Conservation (phyloP, 2,888 invertebrate species). For the Hetaerina titia region DNA sequence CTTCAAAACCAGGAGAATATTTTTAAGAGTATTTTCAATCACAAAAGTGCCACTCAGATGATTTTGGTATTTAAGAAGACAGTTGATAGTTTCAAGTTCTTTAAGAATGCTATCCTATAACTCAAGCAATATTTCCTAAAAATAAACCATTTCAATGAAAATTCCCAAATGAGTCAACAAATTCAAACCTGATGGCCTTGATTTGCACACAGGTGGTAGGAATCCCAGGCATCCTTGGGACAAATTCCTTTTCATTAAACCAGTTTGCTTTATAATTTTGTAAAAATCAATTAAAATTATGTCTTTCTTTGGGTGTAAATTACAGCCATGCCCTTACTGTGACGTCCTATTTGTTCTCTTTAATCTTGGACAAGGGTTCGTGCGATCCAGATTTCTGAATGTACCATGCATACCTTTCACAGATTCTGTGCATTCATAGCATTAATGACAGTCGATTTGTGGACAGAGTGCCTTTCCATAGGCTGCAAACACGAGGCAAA, state of each 20-base stretch:
- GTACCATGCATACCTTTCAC: background rate
- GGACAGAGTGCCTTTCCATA: constrained; percentile 23
- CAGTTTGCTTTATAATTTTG: background rate
- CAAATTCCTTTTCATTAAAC: background rate
- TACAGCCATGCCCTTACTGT: background rate
- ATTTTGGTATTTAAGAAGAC: no score
- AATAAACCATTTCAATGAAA: no score
- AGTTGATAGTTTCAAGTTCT: no score
- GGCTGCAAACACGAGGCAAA: background rate
- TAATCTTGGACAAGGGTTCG: background rate
- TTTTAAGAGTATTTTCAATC: background rate
- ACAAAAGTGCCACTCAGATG: no score
- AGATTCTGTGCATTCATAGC: background rate
- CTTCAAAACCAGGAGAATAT: background rate
- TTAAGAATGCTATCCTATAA: no score
- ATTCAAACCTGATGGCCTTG: no score
- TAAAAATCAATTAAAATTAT: no score
- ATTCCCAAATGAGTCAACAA: no score
- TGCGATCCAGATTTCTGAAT: background rate
- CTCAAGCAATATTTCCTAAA: no score
- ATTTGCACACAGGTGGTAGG: no score
- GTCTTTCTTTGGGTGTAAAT: background rate
- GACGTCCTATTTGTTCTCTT: background rate
- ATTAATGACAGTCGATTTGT: constrained; percentile 14
- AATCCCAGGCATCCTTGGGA: no score